Conservation (phyloP, 1,140 invertebrate genomes). For the Branchinecta lynchi region DNA sequence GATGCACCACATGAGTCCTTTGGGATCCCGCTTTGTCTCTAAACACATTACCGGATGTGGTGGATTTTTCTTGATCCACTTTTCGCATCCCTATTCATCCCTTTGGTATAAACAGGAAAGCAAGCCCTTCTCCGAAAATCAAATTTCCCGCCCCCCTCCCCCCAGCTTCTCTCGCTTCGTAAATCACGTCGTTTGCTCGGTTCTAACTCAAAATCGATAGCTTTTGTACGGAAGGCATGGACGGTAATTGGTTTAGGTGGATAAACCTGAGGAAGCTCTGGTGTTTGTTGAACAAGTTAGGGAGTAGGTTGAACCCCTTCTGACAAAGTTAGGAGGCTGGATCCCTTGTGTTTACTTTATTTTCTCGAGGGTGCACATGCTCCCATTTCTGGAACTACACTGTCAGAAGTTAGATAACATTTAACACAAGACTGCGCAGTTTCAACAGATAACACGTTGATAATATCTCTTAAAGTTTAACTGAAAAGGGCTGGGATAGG, state of each 20-base stretch:
- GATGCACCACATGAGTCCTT: neutral
- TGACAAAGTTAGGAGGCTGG: too few species aligned
- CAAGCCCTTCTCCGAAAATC: neutral
- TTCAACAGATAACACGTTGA: too few species aligned
- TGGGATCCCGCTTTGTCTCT: neutral
- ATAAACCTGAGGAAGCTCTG: neutral
- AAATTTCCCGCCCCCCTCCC: neutral
- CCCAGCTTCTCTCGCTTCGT: neutral
- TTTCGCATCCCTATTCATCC: neutral
- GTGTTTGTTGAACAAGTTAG: too few species aligned
- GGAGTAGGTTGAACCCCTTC: too few species aligned
- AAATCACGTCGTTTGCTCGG: constrained; percentile 8
- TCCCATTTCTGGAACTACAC: too few species aligned
- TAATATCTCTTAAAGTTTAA: too few species aligned
- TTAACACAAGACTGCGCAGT: too few species aligned
- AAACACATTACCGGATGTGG: neutral
- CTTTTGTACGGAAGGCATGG: neutral
- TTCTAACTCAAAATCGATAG: constrained; percentile 7
- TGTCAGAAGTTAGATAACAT: too few species aligned
- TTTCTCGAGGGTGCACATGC: too few species aligned
- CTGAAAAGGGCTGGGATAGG: too few species aligned
- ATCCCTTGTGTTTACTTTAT: too few species aligned
- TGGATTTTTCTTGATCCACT: neutral
- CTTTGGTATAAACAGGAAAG: neutral
- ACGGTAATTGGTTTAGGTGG: neutral